Evolutionary conservation across 2,888 invertebrate genomes (phyloP).

Genomic region (Ormyrus thymus): DNA sequence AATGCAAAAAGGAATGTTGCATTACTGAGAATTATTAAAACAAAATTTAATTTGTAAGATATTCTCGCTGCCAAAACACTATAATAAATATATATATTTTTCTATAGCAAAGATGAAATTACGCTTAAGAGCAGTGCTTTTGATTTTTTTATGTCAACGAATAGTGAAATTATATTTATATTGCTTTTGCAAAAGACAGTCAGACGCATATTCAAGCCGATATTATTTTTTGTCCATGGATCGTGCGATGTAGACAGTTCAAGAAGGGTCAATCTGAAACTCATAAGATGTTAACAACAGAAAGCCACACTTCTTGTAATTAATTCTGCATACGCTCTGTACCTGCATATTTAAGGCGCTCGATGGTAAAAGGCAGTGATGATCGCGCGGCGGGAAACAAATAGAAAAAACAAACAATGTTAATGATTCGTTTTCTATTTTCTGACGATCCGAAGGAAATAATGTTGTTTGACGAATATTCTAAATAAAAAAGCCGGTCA

Average conservation of each 20-base stretch:
- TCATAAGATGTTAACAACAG: slow-evolving; percentile 9
- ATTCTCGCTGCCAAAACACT: slow-evolving; percentile 40
- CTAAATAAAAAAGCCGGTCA: slow-evolving; percentile 51
- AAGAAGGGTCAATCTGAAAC: slow-evolving; percentile 22
- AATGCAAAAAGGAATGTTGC: slow-evolving; percentile 1
- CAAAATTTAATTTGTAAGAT: slow-evolving; percentile 5
- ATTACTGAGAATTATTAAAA: background rate
- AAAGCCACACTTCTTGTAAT: slow-evolving; percentile 19
- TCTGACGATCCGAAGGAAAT: slow-evolving; percentile 38
- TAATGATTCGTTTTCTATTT: slow-evolving; percentile 49
- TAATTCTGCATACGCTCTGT: slow-evolving; percentile 43
- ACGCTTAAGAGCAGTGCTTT: slow-evolving; percentile 19
- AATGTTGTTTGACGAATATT: slow-evolving; percentile 43
- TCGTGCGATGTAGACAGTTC: background rate
- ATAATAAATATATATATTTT: slow-evolving; percentile 17
- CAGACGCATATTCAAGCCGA: background rate
- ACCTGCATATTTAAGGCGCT: slow-evolving; percentile 36
- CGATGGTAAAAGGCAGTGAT: slow-evolving; percentile 30
- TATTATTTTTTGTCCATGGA: background rate
- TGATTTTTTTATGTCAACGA: slow-evolving; percentile 9
- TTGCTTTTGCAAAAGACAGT: slow-evolving; percentile 17
- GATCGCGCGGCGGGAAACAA: slow-evolving; percentile 37
- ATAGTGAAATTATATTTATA: slow-evolving; percentile 21
- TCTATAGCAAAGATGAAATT: slow-evolving; percentile 28
- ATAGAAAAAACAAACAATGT: slow-evolving; percentile 19